Base-by-base conservation (phyloP, 2,113 vertebrate species). In the Pseudorasbora parva region DNA sequence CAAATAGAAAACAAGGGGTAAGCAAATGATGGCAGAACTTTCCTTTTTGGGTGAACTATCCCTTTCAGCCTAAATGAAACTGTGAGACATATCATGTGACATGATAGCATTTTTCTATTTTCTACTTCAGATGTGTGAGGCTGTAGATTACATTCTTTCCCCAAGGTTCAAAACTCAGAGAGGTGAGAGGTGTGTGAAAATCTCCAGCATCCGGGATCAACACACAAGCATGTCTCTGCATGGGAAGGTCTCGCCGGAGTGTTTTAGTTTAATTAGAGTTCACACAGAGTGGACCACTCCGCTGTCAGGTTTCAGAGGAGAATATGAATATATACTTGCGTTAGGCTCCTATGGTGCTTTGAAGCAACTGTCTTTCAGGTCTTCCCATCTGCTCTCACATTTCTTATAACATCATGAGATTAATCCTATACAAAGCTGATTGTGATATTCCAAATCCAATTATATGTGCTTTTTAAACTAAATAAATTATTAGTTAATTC, bases 91-190 rank as follows among this genome's bases (percentile, higher is more conserved):
- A 43, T 25, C 71, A 47, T 75, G 57, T 81, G 43, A 81, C 81
- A 74, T 59, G 43, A 57, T 51, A 72, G 30, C 37, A 72, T 66
- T 82, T 82, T 59, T 45, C 33, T 73, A 64, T 76, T 49, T 25
- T 45, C 59, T 51, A 43, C 19, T 62, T 74, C 76, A 62, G 76
- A 86, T 75, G 84, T 88, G 86, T 85, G 81, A 87, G 78, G 84
- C 76, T 85, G 81, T 72, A 85, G 86, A 88, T 88, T 83, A 81
- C 76, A 83, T 81, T 81, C 49, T 25, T 57, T 84, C 74, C 84
- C 84, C 57, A 37, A 77, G 87, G 84, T 75, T 88, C 56, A 62
- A 81, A 83, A 83, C 76, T 82, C 60, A 17, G 60, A 74, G 68
- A 81, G 77, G 81, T 80, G 71, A 62, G 64, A 76, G 59, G 64